These are phyloP conservation scores for Beaufortia kweichowensis DNA, from an alignment of 2,113 vertebrate genomes.

Conservation along the genomic window DNA sequence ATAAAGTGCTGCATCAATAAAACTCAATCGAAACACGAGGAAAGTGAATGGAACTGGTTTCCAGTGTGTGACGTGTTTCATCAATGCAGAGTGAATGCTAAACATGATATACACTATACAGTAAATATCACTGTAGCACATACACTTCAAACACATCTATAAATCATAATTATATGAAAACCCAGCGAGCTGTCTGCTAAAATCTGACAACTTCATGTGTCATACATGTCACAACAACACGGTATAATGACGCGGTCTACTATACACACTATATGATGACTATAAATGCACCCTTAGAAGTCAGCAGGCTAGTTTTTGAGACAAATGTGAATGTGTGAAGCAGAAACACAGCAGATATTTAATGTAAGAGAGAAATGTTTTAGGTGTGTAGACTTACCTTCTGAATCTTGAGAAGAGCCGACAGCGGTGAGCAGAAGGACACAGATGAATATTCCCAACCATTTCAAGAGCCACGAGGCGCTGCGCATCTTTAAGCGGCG, in stretches of 20 bases:
- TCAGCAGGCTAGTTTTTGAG: too few relatives aligned
- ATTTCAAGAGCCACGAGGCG: slow-evolving; percentile 70
- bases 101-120: too few relatives aligned
- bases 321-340: neutral
- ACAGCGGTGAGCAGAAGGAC: slow-evolving; percentile 59
- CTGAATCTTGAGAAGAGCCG: slow-evolving; percentile 73
- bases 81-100: too few relatives aligned
- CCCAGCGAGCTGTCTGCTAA: too few relatives aligned
- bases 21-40: neutral
- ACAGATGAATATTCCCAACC: slow-evolving; percentile 68
- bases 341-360: neutral
- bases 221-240: too few relatives aligned
- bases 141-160: too few relatives aligned
- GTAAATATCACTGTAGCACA: too few relatives aligned
- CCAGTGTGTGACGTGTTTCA: neutral
- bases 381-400: slow-evolving; percentile 69
- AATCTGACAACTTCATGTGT: neutral
- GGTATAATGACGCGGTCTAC: too few relatives aligned
- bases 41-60: slow-evolving; percentile 13
- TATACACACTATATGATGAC: too few relatives aligned
- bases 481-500: slow-evolving; percentile 77
- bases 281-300: too few relatives aligned
- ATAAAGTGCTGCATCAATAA: neutral
- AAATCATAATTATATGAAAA: too few relatives aligned
- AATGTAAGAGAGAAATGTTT: neutral